A percentile compares a stretch with the other conserved stretches of the same genome.
Evolutionary conservation across 2,797 vertebrate genomes (phyloP).

Genomic region (Rhinogobio ventralis): DNA sequence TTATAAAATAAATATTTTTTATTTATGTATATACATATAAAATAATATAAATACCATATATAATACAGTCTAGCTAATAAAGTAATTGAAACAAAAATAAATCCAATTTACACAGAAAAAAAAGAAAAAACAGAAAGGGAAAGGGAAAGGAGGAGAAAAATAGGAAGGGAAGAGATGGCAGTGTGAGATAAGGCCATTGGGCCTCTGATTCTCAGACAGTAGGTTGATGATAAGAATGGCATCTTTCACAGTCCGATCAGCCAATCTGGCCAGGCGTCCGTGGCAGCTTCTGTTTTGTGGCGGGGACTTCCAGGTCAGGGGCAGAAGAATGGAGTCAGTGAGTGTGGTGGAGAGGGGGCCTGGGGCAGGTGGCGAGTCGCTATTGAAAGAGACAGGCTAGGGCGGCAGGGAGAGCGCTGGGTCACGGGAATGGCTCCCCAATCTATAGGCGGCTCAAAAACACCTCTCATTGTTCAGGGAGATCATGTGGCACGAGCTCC

Average conservation of each 20-base stretch:
- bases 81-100: neutral
- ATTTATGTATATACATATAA: neutral
- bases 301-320: constrained; percentile 65
- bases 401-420: constrained; percentile 52
- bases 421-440: constrained; percentile 58
- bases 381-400: constrained; percentile 74
- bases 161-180: constrained; percentile 32
- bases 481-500: constrained; percentile 74
- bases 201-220: constrained; percentile 53
- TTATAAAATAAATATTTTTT: neutral
- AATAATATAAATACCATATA: neutral
- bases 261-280: constrained; percentile 58
- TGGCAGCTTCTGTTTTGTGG: constrained; percentile 67
- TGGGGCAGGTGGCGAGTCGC: constrained; percentile 77
- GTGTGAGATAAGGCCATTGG: constrained; percentile 27
- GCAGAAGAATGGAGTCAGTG: constrained; percentile 66
- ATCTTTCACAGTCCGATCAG: constrained; percentile 60
- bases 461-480: constrained; percentile 72
- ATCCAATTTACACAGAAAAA: neutral
- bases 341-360: constrained; percentile 55
- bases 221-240: constrained; percentile 64
- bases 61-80: neutral
- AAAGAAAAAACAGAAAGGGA: neutral
- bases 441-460: constrained; percentile 71
- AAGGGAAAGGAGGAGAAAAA: constrained; percentile 15